These are phyloP conservation scores for Drosophila mauritiana DNA, from an alignment of 1,140 invertebrate species.

Conservation along the genomic window DNA sequence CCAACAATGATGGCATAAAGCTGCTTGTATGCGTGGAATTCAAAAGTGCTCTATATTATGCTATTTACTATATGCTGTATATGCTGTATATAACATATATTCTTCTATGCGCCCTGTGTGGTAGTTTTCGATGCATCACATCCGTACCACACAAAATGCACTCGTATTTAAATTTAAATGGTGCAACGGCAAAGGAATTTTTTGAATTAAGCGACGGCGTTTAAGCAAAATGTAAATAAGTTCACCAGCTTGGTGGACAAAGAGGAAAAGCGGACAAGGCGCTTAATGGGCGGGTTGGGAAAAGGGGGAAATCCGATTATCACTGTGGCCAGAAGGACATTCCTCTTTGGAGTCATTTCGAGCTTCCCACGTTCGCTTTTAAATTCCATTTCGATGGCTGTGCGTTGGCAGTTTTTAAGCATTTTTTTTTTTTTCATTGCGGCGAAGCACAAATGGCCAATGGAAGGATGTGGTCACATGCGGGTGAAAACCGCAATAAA, in stretches of 20 bases:
- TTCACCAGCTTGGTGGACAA: slow-evolving; percentile 8
- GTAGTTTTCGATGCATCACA: no score
- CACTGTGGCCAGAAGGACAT: slow-evolving; percentile 29
- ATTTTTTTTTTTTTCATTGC: slow-evolving; percentile 35
- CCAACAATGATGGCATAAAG: slow-evolving; percentile 5
- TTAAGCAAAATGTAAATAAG: slow-evolving; percentile 30
- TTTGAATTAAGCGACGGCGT: slow-evolving; percentile 1
- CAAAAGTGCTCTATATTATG: no score
- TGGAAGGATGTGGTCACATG: slow-evolving; percentile 40
- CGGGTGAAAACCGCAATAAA: slow-evolving; percentile 64
- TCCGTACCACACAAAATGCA: no score
- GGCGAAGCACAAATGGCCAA: not conserved
- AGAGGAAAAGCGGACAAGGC: slow-evolving; percentile 1
- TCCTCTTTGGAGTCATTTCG: slow-evolving; percentile 6
- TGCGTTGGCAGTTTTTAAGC: slow-evolving; percentile 36
- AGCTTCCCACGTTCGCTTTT: slow-evolving; percentile 6
- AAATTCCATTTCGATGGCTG: slow-evolving; percentile 75
- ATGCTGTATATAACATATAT: no score
- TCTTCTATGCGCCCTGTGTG: no score
- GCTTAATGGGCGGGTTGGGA: slow-evolving; percentile 17
- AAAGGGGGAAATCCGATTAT: slow-evolving; percentile 36
- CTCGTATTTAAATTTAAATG: no score
- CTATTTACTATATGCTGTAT: no score
- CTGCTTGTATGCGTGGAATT: no score
- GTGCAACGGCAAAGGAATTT: no score